Conservation (phyloP, 2,113 vertebrate genomes). For the Motacilla tschutschensis region DNA sequence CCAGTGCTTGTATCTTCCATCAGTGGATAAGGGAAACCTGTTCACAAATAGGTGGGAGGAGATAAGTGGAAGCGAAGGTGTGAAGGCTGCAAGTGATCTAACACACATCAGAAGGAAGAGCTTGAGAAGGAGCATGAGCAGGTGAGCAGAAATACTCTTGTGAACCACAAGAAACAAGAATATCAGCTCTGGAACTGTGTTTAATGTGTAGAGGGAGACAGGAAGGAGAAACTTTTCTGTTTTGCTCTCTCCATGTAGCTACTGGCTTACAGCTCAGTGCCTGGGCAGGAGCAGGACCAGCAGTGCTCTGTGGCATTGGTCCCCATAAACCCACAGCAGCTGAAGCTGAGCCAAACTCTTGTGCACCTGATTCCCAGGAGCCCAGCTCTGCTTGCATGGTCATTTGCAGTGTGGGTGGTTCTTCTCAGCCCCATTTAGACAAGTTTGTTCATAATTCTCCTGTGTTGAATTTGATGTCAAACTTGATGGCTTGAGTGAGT, state of each 20-base stretch:
- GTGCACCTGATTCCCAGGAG: neutral
- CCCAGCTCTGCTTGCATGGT: neutral
- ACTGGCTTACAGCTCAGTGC: neutral
- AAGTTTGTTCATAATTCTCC: neutral
- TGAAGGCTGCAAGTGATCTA: neutral
- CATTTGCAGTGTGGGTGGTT: neutral
- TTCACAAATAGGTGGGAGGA: neutral
- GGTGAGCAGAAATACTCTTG: neutral
- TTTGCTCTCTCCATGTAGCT: neutral
- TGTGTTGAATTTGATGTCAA: neutral
- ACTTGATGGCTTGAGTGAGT: neutral
- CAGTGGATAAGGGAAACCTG: neutral
- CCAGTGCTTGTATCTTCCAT: neutral
- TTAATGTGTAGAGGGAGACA: neutral
- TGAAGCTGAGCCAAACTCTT: neutral
- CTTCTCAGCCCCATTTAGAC: neutral
- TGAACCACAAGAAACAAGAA: neutral
- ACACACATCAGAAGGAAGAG: neutral
- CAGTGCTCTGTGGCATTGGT: fast-evolving
- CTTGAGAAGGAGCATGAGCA: neutral
- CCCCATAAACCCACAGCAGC: neutral
- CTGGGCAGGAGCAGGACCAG: neutral
- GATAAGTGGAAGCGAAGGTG: neutral
- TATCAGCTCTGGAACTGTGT: neutral
- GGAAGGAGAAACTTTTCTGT: neutral